Evolutionary conservation across 2,888 invertebrate genomes (phyloP).

Genomic region (Ernsta delagoae): DNA sequence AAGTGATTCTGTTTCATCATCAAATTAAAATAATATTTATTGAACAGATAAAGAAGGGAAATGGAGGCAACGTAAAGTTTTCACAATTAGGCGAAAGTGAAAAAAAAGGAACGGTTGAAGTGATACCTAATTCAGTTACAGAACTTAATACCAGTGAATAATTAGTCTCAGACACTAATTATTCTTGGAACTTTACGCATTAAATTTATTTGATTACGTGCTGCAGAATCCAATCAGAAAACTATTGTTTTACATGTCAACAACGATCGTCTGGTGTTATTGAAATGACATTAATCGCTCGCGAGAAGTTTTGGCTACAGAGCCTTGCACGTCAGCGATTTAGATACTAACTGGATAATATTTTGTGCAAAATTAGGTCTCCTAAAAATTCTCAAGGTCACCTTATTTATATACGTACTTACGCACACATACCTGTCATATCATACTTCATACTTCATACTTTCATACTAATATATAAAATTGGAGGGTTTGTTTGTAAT

Average conservation of each 20-base stretch:
- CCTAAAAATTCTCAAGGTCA: neutral
- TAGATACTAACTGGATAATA: neutral
- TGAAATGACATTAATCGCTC: neutral
- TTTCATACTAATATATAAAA: too few relatives aligned
- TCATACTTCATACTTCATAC: too few relatives aligned
- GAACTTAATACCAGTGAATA: neutral
- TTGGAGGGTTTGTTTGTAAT: too few relatives aligned
- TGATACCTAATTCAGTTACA: constrained; percentile 4
- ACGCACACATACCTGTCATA: too few relatives aligned
- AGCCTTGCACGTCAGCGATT: neutral
- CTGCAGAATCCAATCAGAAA: constrained; percentile 1
- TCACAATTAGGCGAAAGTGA: neutral
- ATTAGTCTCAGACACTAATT: neutral
- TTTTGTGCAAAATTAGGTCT: neutral
- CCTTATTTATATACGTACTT: neutral
- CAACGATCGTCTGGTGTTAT: constrained; percentile 9
- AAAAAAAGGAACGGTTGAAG: neutral
- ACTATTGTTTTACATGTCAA: neutral
- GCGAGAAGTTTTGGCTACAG: neutral
- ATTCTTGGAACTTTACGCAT: neutral
- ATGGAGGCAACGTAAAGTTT: neutral
- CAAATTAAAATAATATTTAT: too few relatives aligned
- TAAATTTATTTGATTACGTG: neutral
- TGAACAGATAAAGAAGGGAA: neutral
- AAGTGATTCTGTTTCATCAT: too few relatives aligned